phyloP scores from a whole-genome alignment of 2,797 vertebrate species.

The Gorsachius magnificus region DNA sequence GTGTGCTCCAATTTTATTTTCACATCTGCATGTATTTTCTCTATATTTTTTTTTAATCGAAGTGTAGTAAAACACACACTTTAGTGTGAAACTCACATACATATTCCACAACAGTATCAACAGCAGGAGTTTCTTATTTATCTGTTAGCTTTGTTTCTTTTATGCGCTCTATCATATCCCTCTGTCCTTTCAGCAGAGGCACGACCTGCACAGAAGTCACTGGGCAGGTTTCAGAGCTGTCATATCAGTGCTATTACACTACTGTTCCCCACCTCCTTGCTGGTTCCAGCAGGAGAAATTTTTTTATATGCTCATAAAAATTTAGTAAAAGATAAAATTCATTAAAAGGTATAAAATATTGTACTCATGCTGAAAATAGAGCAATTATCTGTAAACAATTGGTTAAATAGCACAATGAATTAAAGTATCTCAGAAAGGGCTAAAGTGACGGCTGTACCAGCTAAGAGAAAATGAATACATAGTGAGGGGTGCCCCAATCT shows the following conservation, averaged over 20 bases:
- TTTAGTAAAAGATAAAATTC: neutral
- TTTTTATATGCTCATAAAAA: neutral
- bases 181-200: neutral
- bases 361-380: neutral
- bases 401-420: neutral
- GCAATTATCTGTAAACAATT: neutral
- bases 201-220: neutral
- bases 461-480: neutral
- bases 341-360: neutral
- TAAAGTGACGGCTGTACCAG: neutral
- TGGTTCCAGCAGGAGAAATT: neutral
- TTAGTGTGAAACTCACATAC: neutral
- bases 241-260: neutral
- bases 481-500: neutral
- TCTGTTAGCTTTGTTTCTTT: neutral
- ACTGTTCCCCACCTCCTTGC: neutral
- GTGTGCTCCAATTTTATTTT: neutral
- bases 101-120: neutral
- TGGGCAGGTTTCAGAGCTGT: neutral
- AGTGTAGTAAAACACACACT: neutral
- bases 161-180: neutral
- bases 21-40: neutral
- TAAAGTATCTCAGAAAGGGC: neutral
- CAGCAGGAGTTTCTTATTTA: neutral
- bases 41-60: neutral